Evolutionary conservation across 2,797 vertebrate genomes (phyloP).

Genomic region (Melanotaenia boesemani): DNA sequence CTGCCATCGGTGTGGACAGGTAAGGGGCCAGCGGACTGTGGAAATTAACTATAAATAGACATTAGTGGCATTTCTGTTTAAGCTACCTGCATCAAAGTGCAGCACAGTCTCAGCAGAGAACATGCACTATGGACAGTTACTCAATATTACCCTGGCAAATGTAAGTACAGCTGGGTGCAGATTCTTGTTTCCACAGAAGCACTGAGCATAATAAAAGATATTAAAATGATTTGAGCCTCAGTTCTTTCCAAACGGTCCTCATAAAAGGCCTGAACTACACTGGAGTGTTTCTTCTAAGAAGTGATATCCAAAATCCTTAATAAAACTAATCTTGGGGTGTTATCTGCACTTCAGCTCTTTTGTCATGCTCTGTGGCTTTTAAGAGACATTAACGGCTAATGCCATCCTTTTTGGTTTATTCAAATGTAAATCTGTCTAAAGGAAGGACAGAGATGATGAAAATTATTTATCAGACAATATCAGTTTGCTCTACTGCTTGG

Average conservation of each 20-base stretch:
- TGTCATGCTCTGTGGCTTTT: neutral
- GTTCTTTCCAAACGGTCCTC: neutral
- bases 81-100: neutral
- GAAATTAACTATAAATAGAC: neutral
- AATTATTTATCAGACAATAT: constrained; percentile 3
- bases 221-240: neutral
- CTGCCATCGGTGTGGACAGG: constrained; percentile 91
- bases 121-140: neutral
- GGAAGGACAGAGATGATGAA: neutral
- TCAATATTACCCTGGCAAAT: constrained; percentile 5
- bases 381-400: neutral
- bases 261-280: neutral
- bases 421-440: constrained; percentile 8
- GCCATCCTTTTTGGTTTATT: neutral
- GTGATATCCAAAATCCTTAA: neutral
- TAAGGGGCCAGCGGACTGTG: constrained; percentile 58
- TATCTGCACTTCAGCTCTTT: neutral
- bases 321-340: neutral
- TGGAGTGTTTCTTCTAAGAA: neutral
- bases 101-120: constrained; percentile 6
- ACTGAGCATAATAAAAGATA: neutral
- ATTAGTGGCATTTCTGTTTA: neutral
- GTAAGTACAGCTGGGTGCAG: neutral
- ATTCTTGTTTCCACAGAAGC: neutral
- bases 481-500: neutral